Evolutionary conservation across 2,113 vertebrate species (phyloP).

Genomic region (Gavia stellata): DNA sequence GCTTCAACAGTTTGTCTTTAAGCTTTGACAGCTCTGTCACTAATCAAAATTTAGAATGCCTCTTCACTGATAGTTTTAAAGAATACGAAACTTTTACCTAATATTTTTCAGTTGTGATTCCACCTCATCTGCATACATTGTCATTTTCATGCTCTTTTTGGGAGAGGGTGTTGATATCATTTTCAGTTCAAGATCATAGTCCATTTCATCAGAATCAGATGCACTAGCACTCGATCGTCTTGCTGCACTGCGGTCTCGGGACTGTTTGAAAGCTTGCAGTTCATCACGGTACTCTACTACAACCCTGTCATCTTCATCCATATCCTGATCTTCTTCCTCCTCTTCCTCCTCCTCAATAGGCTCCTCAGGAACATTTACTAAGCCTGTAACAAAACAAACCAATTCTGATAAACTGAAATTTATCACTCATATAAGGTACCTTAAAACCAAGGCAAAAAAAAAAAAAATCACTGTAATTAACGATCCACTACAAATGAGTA

Average conservation of each 20-base stretch:
- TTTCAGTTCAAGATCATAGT: conserved; percentile 97
- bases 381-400: conserved; percentile 60
- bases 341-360: conserved; percentile 88
- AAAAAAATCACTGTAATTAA: not conserved
- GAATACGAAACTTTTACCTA: conserved; percentile 69
- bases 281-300: conserved; percentile 90
- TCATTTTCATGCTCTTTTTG: conserved; percentile 99
- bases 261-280: conserved; percentile 69
- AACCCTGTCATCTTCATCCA: conserved; percentile 91
- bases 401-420: not conserved
- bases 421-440: not conserved
- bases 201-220: conserved; percentile 97
- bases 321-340: conserved; percentile 87
- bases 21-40: not conserved
- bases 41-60: not conserved
- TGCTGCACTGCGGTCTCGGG: conserved; percentile 51
- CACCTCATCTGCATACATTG: conserved; percentile 97
- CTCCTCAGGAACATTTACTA: conserved; percentile 92
- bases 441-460: not conserved
- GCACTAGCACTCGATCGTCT: conserved; percentile 71
- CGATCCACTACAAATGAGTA: not conserved
- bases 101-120: conserved; percentile 89
- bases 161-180: conserved; percentile 98
- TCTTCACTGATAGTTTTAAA: not conserved
- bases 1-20: not conserved